phyloP scores from a whole-genome alignment of 2,797 vertebrate species.

The Enteromius viviparus region DNA sequence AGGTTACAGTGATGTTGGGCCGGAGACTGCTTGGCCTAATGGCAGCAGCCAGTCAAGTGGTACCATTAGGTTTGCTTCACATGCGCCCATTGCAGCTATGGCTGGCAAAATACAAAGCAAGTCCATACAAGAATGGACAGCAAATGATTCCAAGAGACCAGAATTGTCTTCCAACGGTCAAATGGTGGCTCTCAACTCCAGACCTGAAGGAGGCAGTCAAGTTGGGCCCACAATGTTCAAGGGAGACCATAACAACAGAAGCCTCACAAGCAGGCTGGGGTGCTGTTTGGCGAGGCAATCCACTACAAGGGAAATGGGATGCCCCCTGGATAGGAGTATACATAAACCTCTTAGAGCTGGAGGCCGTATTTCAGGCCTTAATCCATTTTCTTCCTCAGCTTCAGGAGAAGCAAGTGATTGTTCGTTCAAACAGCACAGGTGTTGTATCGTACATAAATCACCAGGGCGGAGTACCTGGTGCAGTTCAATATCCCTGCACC shows the following conservation, averaged over 20 bases:
- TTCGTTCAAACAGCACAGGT: background rate
- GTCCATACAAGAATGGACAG: background rate
- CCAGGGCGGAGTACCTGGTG: background rate
- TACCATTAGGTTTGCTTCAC: background rate
- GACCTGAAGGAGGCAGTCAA: background rate
- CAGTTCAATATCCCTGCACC: background rate
- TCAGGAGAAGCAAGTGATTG: background rate
- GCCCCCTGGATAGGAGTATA: background rate
- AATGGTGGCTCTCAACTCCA: background rate
- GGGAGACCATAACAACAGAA: background rate
- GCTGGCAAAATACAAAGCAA: background rate
- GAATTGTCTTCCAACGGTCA: background rate
- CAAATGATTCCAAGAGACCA: background rate
- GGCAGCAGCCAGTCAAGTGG: conserved; percentile 3
- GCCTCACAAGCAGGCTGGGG: background rate
- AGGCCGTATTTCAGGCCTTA: background rate
- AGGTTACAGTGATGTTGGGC: background rate
- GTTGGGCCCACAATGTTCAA: background rate
- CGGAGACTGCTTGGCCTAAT: background rate
- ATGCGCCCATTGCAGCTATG: background rate
- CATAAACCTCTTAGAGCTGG: background rate
- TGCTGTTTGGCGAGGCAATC: background rate
- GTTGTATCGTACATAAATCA: too few species aligned
- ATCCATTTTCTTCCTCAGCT: conserved; percentile 1
- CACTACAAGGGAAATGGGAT: background rate